These are phyloP conservation scores for Monopis laevigella DNA, from an alignment of 2,888 invertebrate species.

Conservation along the genomic window DNA sequence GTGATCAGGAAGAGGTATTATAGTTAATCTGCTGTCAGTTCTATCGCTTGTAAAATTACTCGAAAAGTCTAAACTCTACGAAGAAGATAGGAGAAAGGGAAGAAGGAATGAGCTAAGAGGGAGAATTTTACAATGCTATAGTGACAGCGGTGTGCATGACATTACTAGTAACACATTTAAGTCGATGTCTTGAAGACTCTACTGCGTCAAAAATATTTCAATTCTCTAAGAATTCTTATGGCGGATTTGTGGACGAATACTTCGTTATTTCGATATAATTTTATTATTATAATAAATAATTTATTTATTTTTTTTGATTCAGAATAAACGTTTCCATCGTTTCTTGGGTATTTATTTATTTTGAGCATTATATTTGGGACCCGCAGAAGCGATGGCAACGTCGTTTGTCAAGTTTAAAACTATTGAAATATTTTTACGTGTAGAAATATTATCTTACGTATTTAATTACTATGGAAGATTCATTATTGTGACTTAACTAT, in stretches of 20 bases:
- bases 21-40: slow-evolving; percentile 26
- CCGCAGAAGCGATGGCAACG: no score
- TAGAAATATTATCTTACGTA: slow-evolving; percentile 44
- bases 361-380: no score
- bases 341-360: no score
- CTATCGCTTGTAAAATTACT: slow-evolving; percentile 41
- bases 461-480: slow-evolving; percentile 63
- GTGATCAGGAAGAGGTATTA: slow-evolving; percentile 36
- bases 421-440: slow-evolving; percentile 42
- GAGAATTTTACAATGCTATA: slow-evolving; percentile 35
- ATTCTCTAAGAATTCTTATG: slow-evolving; percentile 15
- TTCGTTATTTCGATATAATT: neutral
- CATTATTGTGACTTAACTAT: slow-evolving; percentile 54
- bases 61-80: slow-evolving; percentile 35
- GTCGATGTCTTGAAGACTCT: slow-evolving; percentile 58
- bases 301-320: no score
- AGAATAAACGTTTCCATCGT: no score
- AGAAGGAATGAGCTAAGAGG: slow-evolving; percentile 56
- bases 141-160: slow-evolving; percentile 40
- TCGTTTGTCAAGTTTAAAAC: no score
- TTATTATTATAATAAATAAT: no score
- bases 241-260: slow-evolving; percentile 6
- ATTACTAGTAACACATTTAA: slow-evolving; percentile 55
- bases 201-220: slow-evolving; percentile 42
- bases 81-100: slow-evolving; percentile 36